Percentiles rank a stretch among this genome's conserved stretches.
Conservation (phyloP, 2,113 vertebrate genomes). For the Tragelaphus strepsiceros region DNA sequence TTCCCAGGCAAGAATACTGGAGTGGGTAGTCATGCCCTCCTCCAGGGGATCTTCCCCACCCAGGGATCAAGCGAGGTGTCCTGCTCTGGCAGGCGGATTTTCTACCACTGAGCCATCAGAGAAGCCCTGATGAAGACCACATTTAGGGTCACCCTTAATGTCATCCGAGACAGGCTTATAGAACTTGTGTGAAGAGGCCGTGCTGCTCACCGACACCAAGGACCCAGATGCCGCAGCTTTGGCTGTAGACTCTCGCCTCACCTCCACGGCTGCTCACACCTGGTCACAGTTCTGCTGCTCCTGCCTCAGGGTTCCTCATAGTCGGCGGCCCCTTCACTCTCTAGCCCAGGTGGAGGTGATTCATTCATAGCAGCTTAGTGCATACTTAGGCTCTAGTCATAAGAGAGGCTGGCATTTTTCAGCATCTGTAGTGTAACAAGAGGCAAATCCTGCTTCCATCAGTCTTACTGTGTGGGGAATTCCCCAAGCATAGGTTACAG, state of each 20-base stretch:
- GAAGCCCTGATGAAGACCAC: background rate
- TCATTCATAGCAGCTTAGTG: background rate
- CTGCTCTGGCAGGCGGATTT: background rate
- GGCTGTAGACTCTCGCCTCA: rapidly evolving
- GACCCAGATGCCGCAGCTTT: rapidly evolving
- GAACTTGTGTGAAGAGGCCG: background rate
- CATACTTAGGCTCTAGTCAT: background rate
- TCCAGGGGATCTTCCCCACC: background rate
- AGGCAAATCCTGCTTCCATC: background rate
- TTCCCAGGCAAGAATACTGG: background rate
- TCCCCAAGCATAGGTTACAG: background rate
- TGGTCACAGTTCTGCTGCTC: rapidly evolving
- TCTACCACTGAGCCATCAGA: background rate
- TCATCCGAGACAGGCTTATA: too few species aligned
- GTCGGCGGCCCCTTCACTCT: rapidly evolving
- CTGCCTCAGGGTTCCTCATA: background rate
- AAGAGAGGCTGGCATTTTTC: background rate
- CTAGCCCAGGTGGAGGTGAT: background rate
- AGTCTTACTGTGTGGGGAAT: background rate
- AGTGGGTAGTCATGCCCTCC: background rate
- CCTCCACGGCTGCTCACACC: background rate
- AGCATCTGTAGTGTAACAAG: rapidly evolving
- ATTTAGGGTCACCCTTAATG: background rate
- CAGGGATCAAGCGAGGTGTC: background rate
- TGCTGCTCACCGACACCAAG: rapidly evolving